Conservation (phyloP, 2,888 invertebrate species). For the Melikaiella ostensackeni region DNA sequence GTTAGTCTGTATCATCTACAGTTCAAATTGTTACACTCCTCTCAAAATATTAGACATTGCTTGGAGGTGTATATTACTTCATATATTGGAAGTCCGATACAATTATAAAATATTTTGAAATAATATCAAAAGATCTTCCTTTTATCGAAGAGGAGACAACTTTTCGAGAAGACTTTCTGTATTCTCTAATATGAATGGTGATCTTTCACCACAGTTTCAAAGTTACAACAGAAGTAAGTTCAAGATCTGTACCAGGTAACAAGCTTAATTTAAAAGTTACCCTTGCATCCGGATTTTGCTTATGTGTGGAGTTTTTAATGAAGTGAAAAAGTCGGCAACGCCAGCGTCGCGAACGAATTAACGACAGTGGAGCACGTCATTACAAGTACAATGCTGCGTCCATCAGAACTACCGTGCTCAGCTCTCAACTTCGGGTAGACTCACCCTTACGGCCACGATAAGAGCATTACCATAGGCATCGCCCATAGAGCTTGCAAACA, state of each 20-base stretch:
- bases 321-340: constrained; percentile 13
- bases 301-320: constrained; percentile 26
- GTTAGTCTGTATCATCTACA: background rate
- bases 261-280: constrained; percentile 10
- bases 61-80: no score
- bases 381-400: constrained; percentile 19
- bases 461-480: constrained; percentile 51
- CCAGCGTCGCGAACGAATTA: constrained; percentile 8
- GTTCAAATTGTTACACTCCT: background rate
- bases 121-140: no score
- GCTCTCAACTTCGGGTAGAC: constrained; percentile 42
- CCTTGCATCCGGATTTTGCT: background rate
- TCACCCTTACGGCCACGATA: constrained; percentile 48
- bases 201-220: background rate
- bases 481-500: constrained; percentile 54
- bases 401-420: constrained; percentile 45
- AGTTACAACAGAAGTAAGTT: background rate
- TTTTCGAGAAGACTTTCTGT: background rate
- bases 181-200: background rate
- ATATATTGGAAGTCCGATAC: no score
- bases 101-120: no score
- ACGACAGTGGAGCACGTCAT: constrained; percentile 26
- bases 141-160: background rate
- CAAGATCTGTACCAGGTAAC: background rate
- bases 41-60: background rate